Evolutionary conservation across 2,888 invertebrate genomes (phyloP).

Genomic region (Drosophila colorata): DNA sequence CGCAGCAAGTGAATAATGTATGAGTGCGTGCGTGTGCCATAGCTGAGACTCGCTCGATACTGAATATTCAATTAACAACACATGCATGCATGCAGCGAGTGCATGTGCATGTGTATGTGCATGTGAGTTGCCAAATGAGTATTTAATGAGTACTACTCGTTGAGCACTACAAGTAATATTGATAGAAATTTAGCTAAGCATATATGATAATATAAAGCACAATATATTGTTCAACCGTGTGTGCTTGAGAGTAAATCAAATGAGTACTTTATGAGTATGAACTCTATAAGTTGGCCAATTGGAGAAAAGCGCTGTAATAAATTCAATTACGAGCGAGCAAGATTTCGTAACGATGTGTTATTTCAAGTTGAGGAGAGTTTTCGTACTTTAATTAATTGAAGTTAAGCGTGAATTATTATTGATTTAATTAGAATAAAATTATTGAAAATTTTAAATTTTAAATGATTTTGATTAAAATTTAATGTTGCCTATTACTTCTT

Average conservation of each 20-base stretch:
- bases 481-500: too few species aligned
- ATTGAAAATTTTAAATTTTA: too few species aligned
- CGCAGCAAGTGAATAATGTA: conserved; percentile 14
- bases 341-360: too few species aligned
- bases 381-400: too few species aligned
- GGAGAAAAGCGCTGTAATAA: too few species aligned
- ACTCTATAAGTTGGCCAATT: too few species aligned
- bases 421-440: too few species aligned
- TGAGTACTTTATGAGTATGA: not conserved
- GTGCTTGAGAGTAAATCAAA: not conserved
- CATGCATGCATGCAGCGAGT: not conserved
- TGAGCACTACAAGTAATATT: not conserved
- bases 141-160: not conserved
- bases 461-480: too few species aligned
- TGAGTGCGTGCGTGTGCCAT: not conserved
- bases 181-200: not conserved
- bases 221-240: not conserved
- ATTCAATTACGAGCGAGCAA: too few species aligned
- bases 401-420: too few species aligned
- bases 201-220: too few species aligned
- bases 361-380: too few species aligned
- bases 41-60: conserved; percentile 14
- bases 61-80: conserved; percentile 25
- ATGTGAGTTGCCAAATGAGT: not conserved
- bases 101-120: not conserved